Percentiles rank a stretch among this genome's conserved stretches.
These are phyloP conservation scores for Corvus cornix DNA, from an alignment of 2,113 vertebrate species.

Conservation along the genomic window DNA sequence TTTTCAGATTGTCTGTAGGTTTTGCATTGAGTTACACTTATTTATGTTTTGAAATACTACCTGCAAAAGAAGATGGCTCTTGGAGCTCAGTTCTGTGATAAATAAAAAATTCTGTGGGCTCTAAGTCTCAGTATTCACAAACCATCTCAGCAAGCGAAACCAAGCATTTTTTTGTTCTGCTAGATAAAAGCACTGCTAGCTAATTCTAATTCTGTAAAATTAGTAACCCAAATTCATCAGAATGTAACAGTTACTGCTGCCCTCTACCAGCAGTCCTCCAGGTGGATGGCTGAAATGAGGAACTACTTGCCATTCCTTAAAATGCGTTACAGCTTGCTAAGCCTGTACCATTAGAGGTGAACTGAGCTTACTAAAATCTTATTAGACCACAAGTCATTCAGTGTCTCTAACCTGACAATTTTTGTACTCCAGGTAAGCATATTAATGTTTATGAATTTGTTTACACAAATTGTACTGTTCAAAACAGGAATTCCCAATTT, in stretches of 20 bases:
- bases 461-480: neutral
- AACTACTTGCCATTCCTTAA: neutral
- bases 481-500: neutral
- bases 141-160: neutral
- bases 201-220: neutral
- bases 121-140: neutral
- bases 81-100: neutral
- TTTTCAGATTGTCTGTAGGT: neutral
- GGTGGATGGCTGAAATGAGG: neutral
- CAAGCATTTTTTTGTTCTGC: neutral
- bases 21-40: neutral
- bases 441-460: neutral
- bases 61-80: neutral
- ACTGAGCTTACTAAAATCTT: neutral
- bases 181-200: neutral
- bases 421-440: neutral
- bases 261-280: neutral
- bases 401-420: neutral
- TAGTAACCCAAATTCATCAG: neutral
- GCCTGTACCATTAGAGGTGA: neutral
- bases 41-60: neutral
- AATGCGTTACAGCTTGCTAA: neutral
- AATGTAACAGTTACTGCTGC: neutral
- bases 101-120: neutral
- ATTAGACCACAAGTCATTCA: neutral